These are phyloP conservation scores for Sebastes trivittatus DNA, from an alignment of 2,797 vertebrate species.

Conservation along the genomic window DNA sequence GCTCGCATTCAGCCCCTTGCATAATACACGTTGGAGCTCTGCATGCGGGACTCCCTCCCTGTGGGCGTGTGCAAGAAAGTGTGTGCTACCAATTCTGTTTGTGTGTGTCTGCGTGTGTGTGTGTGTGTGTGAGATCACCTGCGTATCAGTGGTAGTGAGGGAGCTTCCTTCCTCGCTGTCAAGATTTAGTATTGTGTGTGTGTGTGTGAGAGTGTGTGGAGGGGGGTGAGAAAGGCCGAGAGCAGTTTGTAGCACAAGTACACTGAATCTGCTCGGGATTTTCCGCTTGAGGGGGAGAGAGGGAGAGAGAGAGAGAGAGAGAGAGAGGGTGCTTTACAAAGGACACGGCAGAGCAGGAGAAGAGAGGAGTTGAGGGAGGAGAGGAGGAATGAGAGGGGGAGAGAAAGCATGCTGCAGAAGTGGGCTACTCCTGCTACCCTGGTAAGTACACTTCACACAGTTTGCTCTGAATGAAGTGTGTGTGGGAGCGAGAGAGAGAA, in stretches of 20 bases:
- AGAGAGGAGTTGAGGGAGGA: slow-evolving; percentile 49
- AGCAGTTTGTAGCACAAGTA: slow-evolving; percentile 64
- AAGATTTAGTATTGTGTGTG: slow-evolving; percentile 53
- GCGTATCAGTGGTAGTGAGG: slow-evolving; percentile 71
- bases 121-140: slow-evolving; percentile 51
- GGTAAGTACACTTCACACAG: slow-evolving; percentile 75
- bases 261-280: slow-evolving; percentile 62
- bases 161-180: slow-evolving; percentile 67
- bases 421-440: slow-evolving; percentile 65
- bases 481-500: slow-evolving; percentile 5
- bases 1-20: slow-evolving; percentile 83
- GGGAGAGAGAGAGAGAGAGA: slow-evolving; percentile 17
- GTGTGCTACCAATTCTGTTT: slow-evolving; percentile 61
- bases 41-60: slow-evolving; percentile 83
- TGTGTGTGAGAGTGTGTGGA: slow-evolving; percentile 13
- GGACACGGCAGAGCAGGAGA: slow-evolving; percentile 43
- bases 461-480: slow-evolving; percentile 59
- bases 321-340: slow-evolving; percentile 47
- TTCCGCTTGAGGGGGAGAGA: slow-evolving; percentile 48
- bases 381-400: slow-evolving; percentile 49
- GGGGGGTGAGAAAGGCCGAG: slow-evolving; percentile 32
- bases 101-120: slow-evolving; percentile 23
- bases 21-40: slow-evolving; percentile 82
- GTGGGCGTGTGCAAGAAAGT: slow-evolving; percentile 75
- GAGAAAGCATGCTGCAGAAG: slow-evolving; percentile 67